Evolutionary conservation across 2,797 vertebrate species (phyloP).

Genomic region (Ceyx erithaca): DNA sequence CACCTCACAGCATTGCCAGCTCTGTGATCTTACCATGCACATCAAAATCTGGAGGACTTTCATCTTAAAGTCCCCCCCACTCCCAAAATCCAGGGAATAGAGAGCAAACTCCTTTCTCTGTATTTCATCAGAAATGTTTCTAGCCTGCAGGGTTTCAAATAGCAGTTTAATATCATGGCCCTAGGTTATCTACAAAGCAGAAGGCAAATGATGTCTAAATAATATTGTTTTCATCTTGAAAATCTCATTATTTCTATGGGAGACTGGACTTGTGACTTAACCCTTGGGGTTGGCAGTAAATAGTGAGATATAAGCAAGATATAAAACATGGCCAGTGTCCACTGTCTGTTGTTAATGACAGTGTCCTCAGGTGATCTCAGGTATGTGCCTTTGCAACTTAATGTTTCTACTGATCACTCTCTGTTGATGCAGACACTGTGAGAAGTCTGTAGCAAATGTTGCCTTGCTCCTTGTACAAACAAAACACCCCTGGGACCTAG

Average conservation of each 20-base stretch:
- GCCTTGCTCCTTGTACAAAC: background rate
- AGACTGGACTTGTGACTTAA: background rate
- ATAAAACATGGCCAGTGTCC: background rate
- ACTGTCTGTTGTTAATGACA: background rate
- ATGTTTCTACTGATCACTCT: background rate
- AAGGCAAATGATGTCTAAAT: slow-evolving; percentile 5
- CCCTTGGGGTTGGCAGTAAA: background rate
- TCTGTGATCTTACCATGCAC: background rate
- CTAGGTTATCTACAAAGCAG: background rate
- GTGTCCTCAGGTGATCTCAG: background rate
- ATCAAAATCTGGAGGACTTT: background rate
- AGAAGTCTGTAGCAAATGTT: background rate
- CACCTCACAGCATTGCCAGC: background rate
- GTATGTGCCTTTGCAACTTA: background rate
- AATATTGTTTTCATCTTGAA: slow-evolving; percentile 10
- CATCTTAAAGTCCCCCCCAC: background rate
- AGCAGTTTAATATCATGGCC: slow-evolving; percentile 1
- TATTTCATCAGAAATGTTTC: background rate
- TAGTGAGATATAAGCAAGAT: background rate
- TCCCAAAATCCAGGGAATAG: background rate
- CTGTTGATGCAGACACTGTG: background rate
- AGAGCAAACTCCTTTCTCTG: background rate
- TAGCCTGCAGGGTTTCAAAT: background rate
- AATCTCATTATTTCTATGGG: slow-evolving; percentile 7
- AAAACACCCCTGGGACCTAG: background rate